phyloP scores from a whole-genome alignment of 1,140 invertebrate species.

The Oncopeltus fasciatus region DNA sequence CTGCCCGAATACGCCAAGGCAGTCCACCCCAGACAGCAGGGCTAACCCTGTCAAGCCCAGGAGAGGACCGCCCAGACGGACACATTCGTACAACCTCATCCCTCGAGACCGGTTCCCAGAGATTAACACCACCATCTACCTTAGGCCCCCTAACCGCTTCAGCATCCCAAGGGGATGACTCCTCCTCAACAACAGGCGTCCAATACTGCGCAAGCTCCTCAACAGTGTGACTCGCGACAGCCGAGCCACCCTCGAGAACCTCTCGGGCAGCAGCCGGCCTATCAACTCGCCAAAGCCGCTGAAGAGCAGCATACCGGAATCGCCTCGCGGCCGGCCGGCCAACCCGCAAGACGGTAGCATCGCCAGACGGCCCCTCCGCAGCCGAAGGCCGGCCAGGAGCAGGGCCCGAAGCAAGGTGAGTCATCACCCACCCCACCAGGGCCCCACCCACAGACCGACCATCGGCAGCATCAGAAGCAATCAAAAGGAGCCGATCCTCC shows the following conservation, averaged over 20 bases:
- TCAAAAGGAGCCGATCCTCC: too few species aligned
- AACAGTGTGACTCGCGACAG: not conserved
- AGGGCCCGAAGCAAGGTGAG: not conserved
- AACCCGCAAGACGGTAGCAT: not conserved
- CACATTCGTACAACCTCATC: not conserved
- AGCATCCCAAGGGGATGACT: not conserved
- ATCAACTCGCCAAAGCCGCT: not conserved
- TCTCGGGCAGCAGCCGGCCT: not conserved
- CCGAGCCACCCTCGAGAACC: not conserved
- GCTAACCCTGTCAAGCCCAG: not conserved
- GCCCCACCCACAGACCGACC: not conserved
- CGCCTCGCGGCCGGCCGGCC: not conserved
- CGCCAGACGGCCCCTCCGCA: too few species aligned
- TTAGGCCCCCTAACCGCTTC: not conserved
- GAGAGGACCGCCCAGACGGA: not conserved
- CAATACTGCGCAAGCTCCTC: not conserved
- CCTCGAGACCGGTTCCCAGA: not conserved
- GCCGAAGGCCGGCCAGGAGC: too few species aligned
- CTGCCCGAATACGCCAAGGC: not conserved
- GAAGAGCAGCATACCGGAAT: not conserved
- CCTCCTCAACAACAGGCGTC: not conserved
- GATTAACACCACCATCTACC: not conserved
- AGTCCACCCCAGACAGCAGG: not conserved
- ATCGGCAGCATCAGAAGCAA: too few species aligned
- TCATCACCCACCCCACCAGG: not conserved